Evolutionary conservation across 2,888 invertebrate genomes (phyloP).

Genomic region (Trachelus stipa): DNA sequence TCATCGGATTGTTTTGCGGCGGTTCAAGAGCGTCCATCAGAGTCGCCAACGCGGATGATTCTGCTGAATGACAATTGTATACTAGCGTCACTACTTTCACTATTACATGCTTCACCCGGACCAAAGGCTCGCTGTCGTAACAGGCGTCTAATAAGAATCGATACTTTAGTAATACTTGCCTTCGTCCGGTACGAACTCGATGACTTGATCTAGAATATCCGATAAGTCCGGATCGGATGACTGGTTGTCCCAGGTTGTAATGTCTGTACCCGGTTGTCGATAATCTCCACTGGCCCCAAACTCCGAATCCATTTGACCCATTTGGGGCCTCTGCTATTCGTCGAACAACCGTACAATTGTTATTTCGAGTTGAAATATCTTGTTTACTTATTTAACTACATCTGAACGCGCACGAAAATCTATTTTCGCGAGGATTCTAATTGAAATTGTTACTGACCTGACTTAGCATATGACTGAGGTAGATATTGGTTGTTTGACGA

Average conservation of each 20-base stretch:
- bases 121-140: background rate
- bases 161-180: constrained; percentile 46
- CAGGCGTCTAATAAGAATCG: no score
- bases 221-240: constrained; percentile 80
- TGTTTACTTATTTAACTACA: background rate
- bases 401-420: background rate
- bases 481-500: constrained; percentile 64
- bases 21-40: constrained; percentile 67
- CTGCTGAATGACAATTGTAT: constrained; percentile 33
- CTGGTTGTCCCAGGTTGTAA: constrained; percentile 65
- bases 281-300: constrained; percentile 63
- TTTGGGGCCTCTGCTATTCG: constrained; percentile 60
- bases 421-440: background rate
- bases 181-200: constrained; percentile 81
- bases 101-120: background rate
- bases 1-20: constrained; percentile 67
- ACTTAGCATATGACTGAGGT: constrained; percentile 64
- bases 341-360: background rate
- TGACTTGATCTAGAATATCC: constrained; percentile 86
- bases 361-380: background rate
- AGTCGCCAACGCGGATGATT: constrained; percentile 63
- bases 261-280: constrained; percentile 54
- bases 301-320: constrained; percentile 65
- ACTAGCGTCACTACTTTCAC: background rate
- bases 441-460: constrained; percentile 45